Base-by-base conservation (phyloP, 2,797 vertebrate genomes). In the Poeciliopsis infans region DNA sequence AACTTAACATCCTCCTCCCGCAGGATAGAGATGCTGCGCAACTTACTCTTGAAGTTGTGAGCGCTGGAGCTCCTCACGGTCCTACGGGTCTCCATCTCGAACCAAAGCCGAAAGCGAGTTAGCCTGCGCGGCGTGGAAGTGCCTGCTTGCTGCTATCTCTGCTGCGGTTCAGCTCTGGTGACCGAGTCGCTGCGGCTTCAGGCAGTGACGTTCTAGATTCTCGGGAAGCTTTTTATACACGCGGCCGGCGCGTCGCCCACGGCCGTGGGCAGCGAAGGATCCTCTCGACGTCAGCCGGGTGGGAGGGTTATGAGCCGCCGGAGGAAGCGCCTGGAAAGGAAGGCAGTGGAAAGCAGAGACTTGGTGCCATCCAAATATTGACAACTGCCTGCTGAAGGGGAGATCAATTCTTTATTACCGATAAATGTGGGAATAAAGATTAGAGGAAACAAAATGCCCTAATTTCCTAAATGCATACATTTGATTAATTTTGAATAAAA, bases 71-170 rank as follows among this genome's bases (percentile, higher is more conserved):
- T 41, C 81, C 88, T 94, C 83, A 69, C 16, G 79, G 88, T 83
- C 72, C 89, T 69, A 74, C 93, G 95, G 79, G 88, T 91, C 88
- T 91, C 92, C 95, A 96, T 96, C 92, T 93, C 91, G 93, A 96
- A 93, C 93, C 94, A 94, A 95, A 95, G 93, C 95, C 94, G 93
- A 95, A 94, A 95, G 96, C 95, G 95, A 96, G 96, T 96, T 96
- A 96, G 96, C 94, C 90, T 95, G 92, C 93, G 90, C 89, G 87
- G 92, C 87, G 90, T 82, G 74, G 76, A 87, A 47, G 64, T 92
- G 92, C 93, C 94, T 95, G 95, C 92, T 91, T 91, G 87, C 90
- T 94, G 93, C 96, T 96, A 96, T 96, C 96, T 96, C 94, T 94
- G 95, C 96, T 95, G 83, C 74, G 74, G 82, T 88, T 94, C 94